Evolutionary conservation across 2,797 vertebrate genomes (phyloP), one percentile per base, ranked within the genome.

Genomic region (Botia kubotai): DNA sequence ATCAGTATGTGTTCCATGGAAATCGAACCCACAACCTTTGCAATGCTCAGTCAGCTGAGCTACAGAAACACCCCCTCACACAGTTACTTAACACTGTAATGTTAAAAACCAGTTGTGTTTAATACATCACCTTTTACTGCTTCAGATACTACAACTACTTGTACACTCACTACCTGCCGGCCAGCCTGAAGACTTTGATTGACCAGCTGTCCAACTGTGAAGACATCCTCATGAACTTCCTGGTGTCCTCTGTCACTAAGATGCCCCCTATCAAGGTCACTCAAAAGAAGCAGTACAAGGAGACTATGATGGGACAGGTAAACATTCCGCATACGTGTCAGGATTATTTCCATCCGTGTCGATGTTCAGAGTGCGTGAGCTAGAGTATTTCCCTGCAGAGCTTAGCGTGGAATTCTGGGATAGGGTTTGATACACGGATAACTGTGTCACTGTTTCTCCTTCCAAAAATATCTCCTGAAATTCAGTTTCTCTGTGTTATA

Each of bases 271-370:
- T 99, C 92, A 99, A 99, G 93, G 97, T 99, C 91, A 99, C 98
- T 13, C 98, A 99, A 92, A 99, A 99, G 91, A 99, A 99, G 89
- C 98, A 99, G 89, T 99, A 99, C 90, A 99, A 99, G 86, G 98
- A 99, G 92, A 97, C 97, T 65, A 99, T 99, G 97, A 99, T 99
- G 98, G 96, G 96, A 90, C 98, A 99, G 97, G 98, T 99, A 33
- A 63, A 16, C 14, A 4, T 58, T 52, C 10, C 11, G 4, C 17
- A 93, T 87, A 87, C n/a, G 0, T 12, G 33, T 74, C 4, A 23
- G 14, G 14, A 21, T 39, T 21, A 60, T 5, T 4, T 4, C 4
- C 4, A 29, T 14, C 53, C 3, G 55, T 23, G 6, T 33, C 12
- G 1, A 12, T 26, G 5, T 62, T 63, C 26, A 1, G 13, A 16